Evolutionary conservation across 2,797 vertebrate species (phyloP), one percentile per base, ranked within the genome.

Genomic region (Urosaurus nigricauda): DNA sequence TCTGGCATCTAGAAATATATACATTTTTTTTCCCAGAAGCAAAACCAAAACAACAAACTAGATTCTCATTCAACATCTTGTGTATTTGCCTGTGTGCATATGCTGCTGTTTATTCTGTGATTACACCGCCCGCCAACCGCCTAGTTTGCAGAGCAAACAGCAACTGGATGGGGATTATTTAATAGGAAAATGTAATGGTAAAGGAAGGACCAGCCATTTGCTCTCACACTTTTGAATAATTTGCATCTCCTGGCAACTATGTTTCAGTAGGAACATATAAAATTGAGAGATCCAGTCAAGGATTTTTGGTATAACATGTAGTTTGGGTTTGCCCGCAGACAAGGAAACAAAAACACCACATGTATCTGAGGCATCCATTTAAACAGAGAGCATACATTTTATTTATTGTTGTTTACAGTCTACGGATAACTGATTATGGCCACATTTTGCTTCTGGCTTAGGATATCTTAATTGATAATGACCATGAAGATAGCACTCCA

Each of bases 391-490:
- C n/a, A 58, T 63, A 26, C 5, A 43, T 79, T 58, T 82, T 43
- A 58, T 63, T 87, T 53, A 70, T 84, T 88, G 37, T 6, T 40
- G 35, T 26, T 47, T 78, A 71, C n/a, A 70, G n/a, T 68, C 17
- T 37, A 17, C 71, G 32, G 63, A 65, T 68, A 68, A 70, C 70
- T 37, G 63, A 9, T 79, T 83, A 78, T 77, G 32, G 43, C 65
- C 78, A 81, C 24, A 60, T 75, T 81, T 82, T 89, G 58, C 47
- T 75, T 79, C 51, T 73, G 17, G 4, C 14, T 79, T 80, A 53
- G 11, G 19, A 12, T 74, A 32, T 75, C 40, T 68, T 75, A 81
- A 68, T 65, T 63, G 60, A 86, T 86, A 75, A 81, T 63, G 11
- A 77, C n/a, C 35, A 26, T 75, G 53, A 81, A 81, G n/a, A 85